Base-by-base conservation (phyloP, 2,888 invertebrate genomes). In the Drosophila peninsularis region DNA sequence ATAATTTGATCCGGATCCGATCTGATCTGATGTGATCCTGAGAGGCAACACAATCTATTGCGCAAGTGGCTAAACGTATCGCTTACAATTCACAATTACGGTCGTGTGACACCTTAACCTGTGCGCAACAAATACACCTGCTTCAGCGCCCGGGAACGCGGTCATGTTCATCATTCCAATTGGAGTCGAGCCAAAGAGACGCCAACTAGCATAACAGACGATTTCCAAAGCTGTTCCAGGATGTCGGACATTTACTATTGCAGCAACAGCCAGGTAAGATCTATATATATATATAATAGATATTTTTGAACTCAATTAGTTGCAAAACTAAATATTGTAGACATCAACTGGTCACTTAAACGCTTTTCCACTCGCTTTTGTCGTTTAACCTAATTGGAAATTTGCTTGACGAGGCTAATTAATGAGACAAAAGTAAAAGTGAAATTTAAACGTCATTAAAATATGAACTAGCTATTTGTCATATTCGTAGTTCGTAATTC, bases 221-320 rank as follows among this genome's bases (percentile, higher is more conserved):
- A 52, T 21, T 37, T 24, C 55, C 30, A 45, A 24, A 50, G 57
- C 42, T 47, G 50, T 37, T 69, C 67, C 89, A 87, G 87, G 81
- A 87, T 87, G 87, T 88, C 87, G 73, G 87, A 87, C 81, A 87
- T 87, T 76, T 87, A 87, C 76, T 87, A 90, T 30, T 87, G 87
- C 75, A 87, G 90, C 56, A 87, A 90, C 47, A 88, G 78, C 64
- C 90, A 87, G 87, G 87, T 87, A 62, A 77, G 14, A 14, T 6
- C 13, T 13, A 17, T 10, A 17, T n/a, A 30, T 30, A 30, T 19
- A 11, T 11, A 41, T 10, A 13, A 19, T 39, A n/a, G 3, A 3
- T 9, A 37, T n/a, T 0, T 36, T 24, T 24, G 24, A 24, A 30
- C 7, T 30, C 7, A 30, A 6, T 44, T 24, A 45, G 7, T 45